Evolutionary conservation across 1,140 invertebrate genomes (phyloP).

Genomic region (Drosophila tani): DNA sequence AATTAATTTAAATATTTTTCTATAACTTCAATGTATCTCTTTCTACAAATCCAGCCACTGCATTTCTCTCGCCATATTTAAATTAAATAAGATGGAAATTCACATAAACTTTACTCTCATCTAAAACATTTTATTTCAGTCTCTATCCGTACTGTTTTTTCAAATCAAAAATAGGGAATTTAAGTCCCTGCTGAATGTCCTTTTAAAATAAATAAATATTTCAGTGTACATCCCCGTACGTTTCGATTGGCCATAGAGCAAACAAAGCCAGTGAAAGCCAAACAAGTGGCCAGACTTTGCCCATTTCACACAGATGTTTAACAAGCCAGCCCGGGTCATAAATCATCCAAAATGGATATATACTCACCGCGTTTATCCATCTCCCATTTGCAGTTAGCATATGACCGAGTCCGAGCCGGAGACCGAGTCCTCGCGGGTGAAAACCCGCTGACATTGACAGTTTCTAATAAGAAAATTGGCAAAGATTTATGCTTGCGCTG

Average conservation of each 20-base stretch:
- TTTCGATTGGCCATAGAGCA: slow-evolving; percentile 54
- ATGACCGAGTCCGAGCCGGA: slow-evolving; percentile 19
- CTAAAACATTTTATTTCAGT: too few relatives aligned
- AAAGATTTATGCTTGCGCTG: slow-evolving; percentile 65
- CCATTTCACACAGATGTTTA: slow-evolving; percentile 81
- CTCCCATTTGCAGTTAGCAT: slow-evolving; percentile 43
- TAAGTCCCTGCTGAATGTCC: neutral
- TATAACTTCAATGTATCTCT: too few relatives aligned
- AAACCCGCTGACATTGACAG: slow-evolving; percentile 73
- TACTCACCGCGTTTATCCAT: slow-evolving; percentile 50
- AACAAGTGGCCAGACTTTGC: slow-evolving; percentile 56
- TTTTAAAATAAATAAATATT: neutral
- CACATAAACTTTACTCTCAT: too few relatives aligned
- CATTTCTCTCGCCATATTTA: too few relatives aligned
- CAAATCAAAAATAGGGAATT: too few relatives aligned
- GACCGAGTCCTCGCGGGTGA: slow-evolving; percentile 52
- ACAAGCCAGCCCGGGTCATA: slow-evolving; percentile 74
- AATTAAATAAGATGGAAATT: neutral
- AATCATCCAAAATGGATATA: slow-evolving; percentile 71
- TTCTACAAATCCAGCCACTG: too few relatives aligned
- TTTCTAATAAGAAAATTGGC: slow-evolving; percentile 76
- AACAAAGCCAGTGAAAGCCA: slow-evolving; percentile 73
- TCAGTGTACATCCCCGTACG: slow-evolving; percentile 22
- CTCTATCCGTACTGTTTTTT: too few relatives aligned
- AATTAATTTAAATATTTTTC: too few relatives aligned